Base-by-base conservation (phyloP, 1,140 invertebrate genomes). In the Hyposmocoma kahamanoa region DNA sequence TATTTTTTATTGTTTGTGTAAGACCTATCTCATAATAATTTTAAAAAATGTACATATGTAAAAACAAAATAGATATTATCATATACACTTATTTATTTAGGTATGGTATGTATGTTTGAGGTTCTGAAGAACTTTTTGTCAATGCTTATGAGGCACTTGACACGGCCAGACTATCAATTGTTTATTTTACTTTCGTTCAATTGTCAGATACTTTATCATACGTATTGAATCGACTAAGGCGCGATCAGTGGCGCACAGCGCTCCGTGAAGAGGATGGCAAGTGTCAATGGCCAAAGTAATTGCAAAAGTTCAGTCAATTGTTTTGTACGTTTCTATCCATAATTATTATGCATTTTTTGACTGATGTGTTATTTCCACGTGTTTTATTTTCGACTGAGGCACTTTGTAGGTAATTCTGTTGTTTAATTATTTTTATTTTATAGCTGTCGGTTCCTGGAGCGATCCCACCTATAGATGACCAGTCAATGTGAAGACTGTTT, bases 11-110 rank as follows among this genome's bases (percentile, higher is more conserved):
- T 67, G 47, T 73, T 72, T 73, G 75, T 72, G 70, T 79, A n/a
- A n/a, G n/a, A 71, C 62, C 63, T 73, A 67, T 61, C 68, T 79
- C 71, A 65, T 77, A 71, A 67, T 79, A 67, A 65, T 75, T 81
- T 76, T 67, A 73, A 55, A 56, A 56, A 43, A 71, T 84, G 79
- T 83, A 85, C 62, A 85, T 85, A 83, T 85, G 79, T 83, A 85
- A 82, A 85, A 74, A 71, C 66, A 72, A 70, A 65, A 73, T 84
- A 83, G 75, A 76, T 80, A 82, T 73, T 78, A 78, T 75, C 66
- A 67, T 78, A 77, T 82, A 81, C 70, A 74, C 67, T 78, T 80
- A 83, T 80, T 83, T 83, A 85, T 85, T 85, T 80, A 80, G 61
- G 53, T 67, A 65, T 66, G 63, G 62, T 64, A 72, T n/a, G n/a